Percentiles rank a stretch among this genome's conserved stretches.
Conservation (phyloP, 2,888 invertebrate species). For the Minunthozetes semirufus region DNA sequence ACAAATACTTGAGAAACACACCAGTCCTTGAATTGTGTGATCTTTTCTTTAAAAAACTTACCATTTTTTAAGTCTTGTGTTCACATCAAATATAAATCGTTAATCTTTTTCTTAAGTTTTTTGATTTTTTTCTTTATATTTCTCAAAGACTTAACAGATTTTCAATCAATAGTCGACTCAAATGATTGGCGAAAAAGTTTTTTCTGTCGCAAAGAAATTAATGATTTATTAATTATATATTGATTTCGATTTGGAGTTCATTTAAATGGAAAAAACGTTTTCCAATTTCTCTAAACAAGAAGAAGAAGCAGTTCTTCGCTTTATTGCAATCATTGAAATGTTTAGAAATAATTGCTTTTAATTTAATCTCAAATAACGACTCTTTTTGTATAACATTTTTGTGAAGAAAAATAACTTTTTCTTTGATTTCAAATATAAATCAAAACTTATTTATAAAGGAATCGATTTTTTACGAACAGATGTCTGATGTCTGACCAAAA, state of each 20-base stretch:
- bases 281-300: background rate
- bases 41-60: background rate
- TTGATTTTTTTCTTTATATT: background rate
- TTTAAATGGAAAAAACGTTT: background rate
- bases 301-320: no score
- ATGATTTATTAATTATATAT: background rate
- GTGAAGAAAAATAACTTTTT: no score
- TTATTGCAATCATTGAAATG: no score
- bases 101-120: slow-evolving; percentile 1
- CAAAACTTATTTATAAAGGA: background rate
- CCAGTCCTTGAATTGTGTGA: slow-evolving; percentile 12
- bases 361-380: no score
- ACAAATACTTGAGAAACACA: background rate
- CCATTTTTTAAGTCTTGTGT: background rate
- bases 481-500: background rate
- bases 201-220: background rate
- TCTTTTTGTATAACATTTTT: no score
- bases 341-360: no score
- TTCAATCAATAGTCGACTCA: background rate
- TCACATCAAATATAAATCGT: slow-evolving; percentile 13
- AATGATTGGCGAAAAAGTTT: background rate
- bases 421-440: background rate
- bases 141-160: background rate
- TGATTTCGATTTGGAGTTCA: background rate
- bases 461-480: background rate